Base-by-base conservation (phyloP, 1,140 invertebrate genomes). In the Sitophilus oryzae region DNA sequence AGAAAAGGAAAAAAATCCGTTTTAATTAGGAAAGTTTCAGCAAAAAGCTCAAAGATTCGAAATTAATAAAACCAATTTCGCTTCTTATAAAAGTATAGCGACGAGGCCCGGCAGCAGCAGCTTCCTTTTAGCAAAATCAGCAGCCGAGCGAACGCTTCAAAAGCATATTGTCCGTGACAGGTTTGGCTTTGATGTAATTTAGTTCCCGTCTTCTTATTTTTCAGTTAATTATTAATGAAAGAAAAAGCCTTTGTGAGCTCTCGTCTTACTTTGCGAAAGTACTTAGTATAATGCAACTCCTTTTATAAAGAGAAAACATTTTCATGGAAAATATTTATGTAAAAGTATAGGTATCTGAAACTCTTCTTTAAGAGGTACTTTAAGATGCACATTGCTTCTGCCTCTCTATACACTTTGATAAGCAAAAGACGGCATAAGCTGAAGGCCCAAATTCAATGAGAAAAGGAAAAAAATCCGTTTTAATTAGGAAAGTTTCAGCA, bases 121-220 rank as follows among this genome's bases (percentile, higher is more conserved):
- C 23, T 37, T 37, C 16, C 22, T 48, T 48, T 48, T 37, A 52
- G 42, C 37, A 41, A 58, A 54, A 22, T 40, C n/a, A n/a, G 44
- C 41, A n/a, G 22, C 41, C 51, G 38, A 60, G 53, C 40, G 38
- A n/a, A 56, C 56, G 60, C 63, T 61, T 65, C 63, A 66, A 66
- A 66, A 63, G 63, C 57, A 57, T 56, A 66, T 66, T 66, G 65
- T 66, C 63, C 59, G 48, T 66, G 63, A 66, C 61, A 66, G 61
- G 61, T 58, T 61, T 58, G 50, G 44, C 62, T 63, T 66, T 66
- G 63, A 64, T 58, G 61, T 63, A 61, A 57, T 49, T 58, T 58
- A 56, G 61, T 63, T 63, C 52, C 56, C 65, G 21, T 36, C 35
- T 59, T 60, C 62, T 60, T 63, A n/a, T n/a, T n/a, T n/a, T n/a